phyloP scores from a whole-genome alignment of 2,888 invertebrate species.

The Aleiodes leptofemur region DNA sequence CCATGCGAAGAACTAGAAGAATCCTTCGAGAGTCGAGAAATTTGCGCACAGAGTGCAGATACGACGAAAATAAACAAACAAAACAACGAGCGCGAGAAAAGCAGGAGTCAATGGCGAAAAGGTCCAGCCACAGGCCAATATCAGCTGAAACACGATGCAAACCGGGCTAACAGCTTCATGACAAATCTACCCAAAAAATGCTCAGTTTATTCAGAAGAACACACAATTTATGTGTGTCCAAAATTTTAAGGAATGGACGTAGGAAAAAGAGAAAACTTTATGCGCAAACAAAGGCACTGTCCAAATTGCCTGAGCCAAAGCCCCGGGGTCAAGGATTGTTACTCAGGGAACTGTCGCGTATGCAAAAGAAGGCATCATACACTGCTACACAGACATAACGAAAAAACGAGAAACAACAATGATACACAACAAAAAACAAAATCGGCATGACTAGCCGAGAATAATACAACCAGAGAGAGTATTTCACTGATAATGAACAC shows the following conservation, averaged over 20 bases:
- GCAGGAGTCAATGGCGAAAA: no score
- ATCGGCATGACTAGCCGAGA: conserved; percentile 7
- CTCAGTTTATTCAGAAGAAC: no score
- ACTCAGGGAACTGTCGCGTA: not conserved
- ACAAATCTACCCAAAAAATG: no score
- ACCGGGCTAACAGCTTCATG: no score
- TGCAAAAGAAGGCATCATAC: not conserved
- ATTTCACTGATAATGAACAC: not conserved
- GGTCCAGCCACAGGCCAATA: no score
- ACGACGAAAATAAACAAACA: no score
- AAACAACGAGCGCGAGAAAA: no score
- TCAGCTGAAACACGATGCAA: no score
- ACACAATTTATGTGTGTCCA: no score
- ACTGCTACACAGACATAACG: not conserved
- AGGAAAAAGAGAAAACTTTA: not conserved
- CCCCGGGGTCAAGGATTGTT: not conserved
- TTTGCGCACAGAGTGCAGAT: no score
- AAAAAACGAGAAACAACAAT: not conserved
- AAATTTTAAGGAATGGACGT: not conserved
- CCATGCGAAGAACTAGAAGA: no score
- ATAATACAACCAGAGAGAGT: not conserved
- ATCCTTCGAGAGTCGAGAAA: no score
- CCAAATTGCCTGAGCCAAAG: not conserved
- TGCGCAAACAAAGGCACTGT: not conserved
- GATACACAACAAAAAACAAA: not conserved